These are phyloP conservation scores for Drosophila barbarae DNA, from an alignment of 2,888 invertebrate genomes.

Conservation along the genomic window DNA sequence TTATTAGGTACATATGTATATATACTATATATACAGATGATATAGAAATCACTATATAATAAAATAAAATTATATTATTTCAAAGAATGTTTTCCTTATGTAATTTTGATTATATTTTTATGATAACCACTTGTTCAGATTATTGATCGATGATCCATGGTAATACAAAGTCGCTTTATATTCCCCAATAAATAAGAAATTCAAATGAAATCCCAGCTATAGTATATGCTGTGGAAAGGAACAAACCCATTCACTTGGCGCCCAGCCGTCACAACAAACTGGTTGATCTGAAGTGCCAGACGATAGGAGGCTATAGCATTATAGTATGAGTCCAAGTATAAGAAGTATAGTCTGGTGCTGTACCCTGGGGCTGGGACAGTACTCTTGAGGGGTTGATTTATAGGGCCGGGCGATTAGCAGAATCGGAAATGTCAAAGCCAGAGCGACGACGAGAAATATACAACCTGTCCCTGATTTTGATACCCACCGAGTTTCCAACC, in stretches of 20 bases:
- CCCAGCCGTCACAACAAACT: constrained; percentile 35
- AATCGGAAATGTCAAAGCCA: constrained; percentile 65
- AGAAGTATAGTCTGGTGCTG: constrained; percentile 17
- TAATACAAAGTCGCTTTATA: constrained; percentile 1
- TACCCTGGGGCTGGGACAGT: constrained; percentile 10
- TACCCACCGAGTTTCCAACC: constrained; percentile 32
- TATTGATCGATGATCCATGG: neutral
- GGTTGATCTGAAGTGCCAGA: constrained; percentile 38
- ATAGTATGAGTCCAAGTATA: constrained; percentile 12
- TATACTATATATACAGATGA: too few relatives aligned
- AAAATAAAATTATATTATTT: neutral
- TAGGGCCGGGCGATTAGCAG: constrained; percentile 53
- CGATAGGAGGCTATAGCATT: constrained; percentile 23
- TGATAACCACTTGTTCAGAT: neutral
- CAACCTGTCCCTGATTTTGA: constrained; percentile 69
- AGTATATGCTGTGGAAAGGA: neutral
- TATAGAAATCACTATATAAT: too few relatives aligned
- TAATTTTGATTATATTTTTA: neutral
- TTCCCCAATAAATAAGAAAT: constrained; percentile 9
- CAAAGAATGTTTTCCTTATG: neutral
- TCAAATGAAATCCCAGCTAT: constrained; percentile 19
- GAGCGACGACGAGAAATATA: constrained; percentile 49
- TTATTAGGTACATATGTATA: too few relatives aligned
- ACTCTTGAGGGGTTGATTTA: constrained; percentile 60
- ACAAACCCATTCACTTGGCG: constrained; percentile 23